Base-by-base conservation (phyloP, 2,113 vertebrate genomes). In the Athene noctua region DNA sequence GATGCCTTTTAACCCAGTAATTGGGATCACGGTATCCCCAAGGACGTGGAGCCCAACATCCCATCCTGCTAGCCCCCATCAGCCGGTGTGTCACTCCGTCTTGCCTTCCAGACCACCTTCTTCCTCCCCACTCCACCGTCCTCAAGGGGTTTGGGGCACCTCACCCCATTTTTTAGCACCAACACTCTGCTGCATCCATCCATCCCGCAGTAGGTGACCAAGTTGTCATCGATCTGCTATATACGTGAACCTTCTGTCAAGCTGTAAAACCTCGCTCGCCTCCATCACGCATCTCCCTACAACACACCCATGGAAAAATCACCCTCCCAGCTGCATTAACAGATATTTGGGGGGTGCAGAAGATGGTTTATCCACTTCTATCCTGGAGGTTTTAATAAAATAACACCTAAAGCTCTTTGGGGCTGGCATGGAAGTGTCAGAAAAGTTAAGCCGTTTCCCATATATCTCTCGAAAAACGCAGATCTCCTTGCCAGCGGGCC, bases 41-140 rank as follows among this genome's bases (percentile, higher is more conserved):
- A 23, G 47, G 92, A 66, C 3, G 2, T 0, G 4, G 11, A 70
- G 72, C 51, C 8, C 1, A 26, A 23, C 0, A 0, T 16, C 63
- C 55, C 20, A 2, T 16, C 49, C 78, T 30, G 78, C 62, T 83
- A 66, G n/a, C 20, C 29, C 67, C 57, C 47, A 49, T 0, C 38
- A 63, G 18, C 44, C 5, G 0, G 16, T 46, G 15, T 1, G 5
- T 51, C 58, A 32, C 25, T 47, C 73, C 8, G 1, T 17, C 47
- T 19, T 9, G 61, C 71, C 54, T 75, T 83, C 67, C 75, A 68
- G 59, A 49, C 15, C 63, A 52, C 15, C 49, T 17, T 65, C 38
- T 10, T 5, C 3, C 36, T 68, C 70, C 40, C 61, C 1, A 34
- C 5, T 6, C 14, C 71, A 5, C 66, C 42, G 38, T 75, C 17